phyloP scores from a whole-genome alignment of 2,888 invertebrate genomes.

The Listrodromus nycthemerus region DNA sequence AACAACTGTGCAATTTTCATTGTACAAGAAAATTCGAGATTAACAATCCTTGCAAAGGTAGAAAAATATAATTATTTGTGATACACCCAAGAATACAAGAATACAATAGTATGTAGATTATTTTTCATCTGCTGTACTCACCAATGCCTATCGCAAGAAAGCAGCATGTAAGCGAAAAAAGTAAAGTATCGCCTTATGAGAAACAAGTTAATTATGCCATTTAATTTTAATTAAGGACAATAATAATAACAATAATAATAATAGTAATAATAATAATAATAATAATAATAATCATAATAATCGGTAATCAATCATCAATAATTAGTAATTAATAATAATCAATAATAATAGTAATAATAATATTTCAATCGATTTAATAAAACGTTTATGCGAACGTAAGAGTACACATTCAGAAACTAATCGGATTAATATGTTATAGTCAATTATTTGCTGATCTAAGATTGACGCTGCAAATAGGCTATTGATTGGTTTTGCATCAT shows the following conservation, averaged over 20 bases:
- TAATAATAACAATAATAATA: constrained; percentile 54
- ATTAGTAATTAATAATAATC: no score
- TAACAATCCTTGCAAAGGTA: constrained; percentile 18
- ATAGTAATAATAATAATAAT: constrained; percentile 56
- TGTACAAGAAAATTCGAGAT: background rate
- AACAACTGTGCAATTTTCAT: constrained; percentile 2
- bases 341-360: constrained; percentile 47
- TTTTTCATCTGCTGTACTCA: constrained; percentile 75
- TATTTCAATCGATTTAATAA: constrained; percentile 50
- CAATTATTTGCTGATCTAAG: constrained; percentile 59
- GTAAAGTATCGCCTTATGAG: constrained; percentile 69
- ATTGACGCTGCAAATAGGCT: constrained; percentile 61
- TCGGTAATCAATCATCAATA: constrained; percentile 39
- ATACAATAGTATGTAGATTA: constrained; percentile 63
- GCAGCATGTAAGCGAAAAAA: constrained; percentile 80
- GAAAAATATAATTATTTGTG: background rate
- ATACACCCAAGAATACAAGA: constrained; percentile 43
- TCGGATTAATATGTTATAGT: constrained; percentile 52
- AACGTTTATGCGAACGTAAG: constrained; percentile 62
- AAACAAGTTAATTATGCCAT: constrained; percentile 66
- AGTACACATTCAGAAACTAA: constrained; percentile 64
- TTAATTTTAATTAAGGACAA: constrained; percentile 57
- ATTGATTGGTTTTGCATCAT: constrained; percentile 46
- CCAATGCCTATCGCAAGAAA: constrained; percentile 82
- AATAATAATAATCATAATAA: constrained; percentile 39